Conservation (phyloP, 2,888 invertebrate species). For the Venusia cambrica region DNA sequence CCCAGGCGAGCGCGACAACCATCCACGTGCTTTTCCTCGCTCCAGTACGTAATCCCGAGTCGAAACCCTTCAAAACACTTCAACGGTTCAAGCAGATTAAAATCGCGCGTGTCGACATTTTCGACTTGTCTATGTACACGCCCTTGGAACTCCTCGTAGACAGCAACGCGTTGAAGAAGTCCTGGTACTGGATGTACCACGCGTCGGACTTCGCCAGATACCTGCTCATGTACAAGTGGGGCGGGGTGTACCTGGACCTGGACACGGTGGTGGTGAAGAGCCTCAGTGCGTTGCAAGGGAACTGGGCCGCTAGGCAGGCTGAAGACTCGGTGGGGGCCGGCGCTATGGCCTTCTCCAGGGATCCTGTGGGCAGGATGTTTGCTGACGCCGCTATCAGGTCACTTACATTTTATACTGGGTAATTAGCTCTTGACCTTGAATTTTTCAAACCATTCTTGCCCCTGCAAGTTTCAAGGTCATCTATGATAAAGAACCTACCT, state of each 20-base stretch:
- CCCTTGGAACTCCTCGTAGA: slow-evolving; percentile 78
- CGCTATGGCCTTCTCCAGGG: slow-evolving; percentile 80
- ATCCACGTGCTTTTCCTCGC: slow-evolving; percentile 60
- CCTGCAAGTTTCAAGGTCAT: no score
- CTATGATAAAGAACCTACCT: no score
- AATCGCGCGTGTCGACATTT: slow-evolving; percentile 71
- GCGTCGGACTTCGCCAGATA: slow-evolving; percentile 85
- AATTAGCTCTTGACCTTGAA: slow-evolving; percentile 4
- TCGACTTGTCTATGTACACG: slow-evolving; percentile 75
- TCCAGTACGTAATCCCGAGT: slow-evolving; percentile 20
- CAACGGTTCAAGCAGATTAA: slow-evolving; percentile 69
- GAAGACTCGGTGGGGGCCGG: slow-evolving; percentile 83
- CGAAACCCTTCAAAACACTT: slow-evolving; percentile 9
- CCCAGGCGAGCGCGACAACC: no score
- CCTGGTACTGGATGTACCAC: slow-evolving; percentile 81
- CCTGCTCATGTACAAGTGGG: slow-evolving; percentile 86
- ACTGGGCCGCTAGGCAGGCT: slow-evolving; percentile 85
- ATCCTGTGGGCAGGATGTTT: slow-evolving; percentile 36
- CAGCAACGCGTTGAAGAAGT: slow-evolving; percentile 64
- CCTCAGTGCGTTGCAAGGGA: slow-evolving; percentile 74
- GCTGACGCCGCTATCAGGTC: slow-evolving; percentile 39
- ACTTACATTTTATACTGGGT: slow-evolving; percentile 9
- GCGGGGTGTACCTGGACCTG: slow-evolving; percentile 88
- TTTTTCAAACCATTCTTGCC: no score
- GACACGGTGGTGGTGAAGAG: slow-evolving; percentile 86